Evolutionary conservation across 1,140 invertebrate genomes (phyloP).

Genomic region (Anagrus nilaparvatae): DNA sequence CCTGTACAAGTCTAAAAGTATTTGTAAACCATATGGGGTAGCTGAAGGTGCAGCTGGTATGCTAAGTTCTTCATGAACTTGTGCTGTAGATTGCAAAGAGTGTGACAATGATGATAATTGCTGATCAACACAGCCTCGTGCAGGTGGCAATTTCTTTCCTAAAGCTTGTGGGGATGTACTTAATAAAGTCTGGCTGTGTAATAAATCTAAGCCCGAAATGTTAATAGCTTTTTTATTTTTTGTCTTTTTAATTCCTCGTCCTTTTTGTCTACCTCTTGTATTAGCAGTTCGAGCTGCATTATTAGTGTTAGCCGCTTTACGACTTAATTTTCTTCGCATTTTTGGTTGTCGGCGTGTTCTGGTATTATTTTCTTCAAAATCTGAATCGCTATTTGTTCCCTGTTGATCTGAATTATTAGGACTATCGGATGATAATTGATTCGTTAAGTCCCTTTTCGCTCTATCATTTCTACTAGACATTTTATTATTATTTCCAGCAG

Average conservation of each 20-base stretch:
- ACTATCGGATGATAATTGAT: conserved; percentile 33
- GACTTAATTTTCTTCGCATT: conserved; percentile 38
- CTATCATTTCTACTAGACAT: conserved; percentile 30
- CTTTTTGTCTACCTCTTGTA: conserved; percentile 35
- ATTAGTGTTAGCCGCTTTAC: conserved; percentile 34
- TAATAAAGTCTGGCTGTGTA: conserved; percentile 82
- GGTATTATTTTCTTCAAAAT: conserved; percentile 26
- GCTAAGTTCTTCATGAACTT: conserved; percentile 68
- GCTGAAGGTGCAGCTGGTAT: conserved; percentile 65
- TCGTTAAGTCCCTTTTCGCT: conserved; percentile 36
- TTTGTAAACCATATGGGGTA: conserved; percentile 76
- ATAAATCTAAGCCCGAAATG: conserved; percentile 76
- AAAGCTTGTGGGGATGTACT: conserved; percentile 64
- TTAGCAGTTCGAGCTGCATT: conserved; percentile 18
- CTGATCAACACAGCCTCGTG: conserved; percentile 82
- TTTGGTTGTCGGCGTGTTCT: conserved; percentile 35
- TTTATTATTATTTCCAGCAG: conserved; percentile 38
- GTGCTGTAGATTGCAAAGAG: conserved; percentile 43
- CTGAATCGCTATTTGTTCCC: conserved; percentile 33
- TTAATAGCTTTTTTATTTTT: conserved; percentile 55
- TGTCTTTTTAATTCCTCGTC: conserved; percentile 43
- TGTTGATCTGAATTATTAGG: conserved; percentile 34
- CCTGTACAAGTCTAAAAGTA: conserved; percentile 69
- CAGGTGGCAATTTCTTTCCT: conserved; percentile 63
- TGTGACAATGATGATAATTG: conserved; percentile 64